A percentile compares a stretch with the other conserved stretches of the same genome.
Evolutionary conservation across 2,113 vertebrate species (phyloP).

Genomic region (Lagopus muta): DNA sequence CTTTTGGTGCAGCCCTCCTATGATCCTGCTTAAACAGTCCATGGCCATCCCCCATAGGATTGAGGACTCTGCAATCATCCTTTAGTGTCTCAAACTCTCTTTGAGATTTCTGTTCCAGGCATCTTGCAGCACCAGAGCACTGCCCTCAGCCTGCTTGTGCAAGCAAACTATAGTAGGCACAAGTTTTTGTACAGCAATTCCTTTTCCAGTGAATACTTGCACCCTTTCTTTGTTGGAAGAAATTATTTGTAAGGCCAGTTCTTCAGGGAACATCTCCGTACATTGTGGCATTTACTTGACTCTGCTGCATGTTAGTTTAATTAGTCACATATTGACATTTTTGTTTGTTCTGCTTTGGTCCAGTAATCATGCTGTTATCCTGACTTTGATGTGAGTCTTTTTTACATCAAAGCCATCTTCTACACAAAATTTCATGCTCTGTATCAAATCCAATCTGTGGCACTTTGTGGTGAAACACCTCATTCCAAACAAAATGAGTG

Average conservation of each 20-base stretch:
- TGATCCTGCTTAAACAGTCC: neutral
- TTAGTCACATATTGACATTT: neutral
- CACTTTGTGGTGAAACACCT: neutral
- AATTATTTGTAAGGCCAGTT: neutral
- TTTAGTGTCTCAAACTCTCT: neutral
- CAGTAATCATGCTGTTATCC: neutral
- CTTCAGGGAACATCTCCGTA: neutral
- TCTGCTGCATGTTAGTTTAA: neutral
- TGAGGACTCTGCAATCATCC: neutral
- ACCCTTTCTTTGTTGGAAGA: neutral
- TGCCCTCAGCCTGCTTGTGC: neutral
- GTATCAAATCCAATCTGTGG: neutral
- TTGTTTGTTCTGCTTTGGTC: neutral
- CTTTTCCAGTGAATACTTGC: neutral
- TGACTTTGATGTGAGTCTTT: neutral
- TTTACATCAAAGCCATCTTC: neutral
- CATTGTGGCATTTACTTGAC: neutral
- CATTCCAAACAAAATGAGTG: neutral
- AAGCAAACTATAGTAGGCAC: neutral
- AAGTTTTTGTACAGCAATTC: neutral
- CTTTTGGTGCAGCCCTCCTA: too few species aligned
- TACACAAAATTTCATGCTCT: neutral
- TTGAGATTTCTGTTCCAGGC: neutral
- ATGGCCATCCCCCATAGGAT: neutral
- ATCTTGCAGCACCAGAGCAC: neutral